Conservation (phyloP, 2,888 invertebrate genomes). For the Heliconius ethilla region DNA sequence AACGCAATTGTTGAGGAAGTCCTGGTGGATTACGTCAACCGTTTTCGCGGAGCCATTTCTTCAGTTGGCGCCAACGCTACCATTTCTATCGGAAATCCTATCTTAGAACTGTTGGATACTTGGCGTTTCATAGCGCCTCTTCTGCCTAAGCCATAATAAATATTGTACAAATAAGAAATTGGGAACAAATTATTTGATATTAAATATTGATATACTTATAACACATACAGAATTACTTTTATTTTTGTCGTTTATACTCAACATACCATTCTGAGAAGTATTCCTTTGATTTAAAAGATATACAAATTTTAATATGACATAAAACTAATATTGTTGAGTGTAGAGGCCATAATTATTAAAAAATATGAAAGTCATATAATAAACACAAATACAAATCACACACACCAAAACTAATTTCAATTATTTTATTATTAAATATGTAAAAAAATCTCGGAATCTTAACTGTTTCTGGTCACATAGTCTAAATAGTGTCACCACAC, state of each 20-base stretch:
- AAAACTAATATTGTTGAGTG: too few species aligned
- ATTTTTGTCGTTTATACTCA: not conserved
- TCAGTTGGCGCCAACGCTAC: constrained; percentile 43
- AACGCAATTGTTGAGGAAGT: constrained; percentile 71
- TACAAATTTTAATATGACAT: too few species aligned
- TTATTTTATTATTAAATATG: not conserved
- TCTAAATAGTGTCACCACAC: constrained; percentile 58
- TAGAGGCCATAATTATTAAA: not conserved
- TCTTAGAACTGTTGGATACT: constrained; percentile 64
- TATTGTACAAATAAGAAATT: not conserved
- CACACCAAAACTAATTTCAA: not conserved
- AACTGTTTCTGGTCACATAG: too few species aligned
- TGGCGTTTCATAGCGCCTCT: constrained; percentile 62
- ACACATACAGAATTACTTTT: not conserved
- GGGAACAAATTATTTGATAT: not conserved
- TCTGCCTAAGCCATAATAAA: constrained; percentile 33
- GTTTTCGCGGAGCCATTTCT: constrained; percentile 67
- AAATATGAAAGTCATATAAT: not conserved
- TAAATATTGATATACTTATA: constrained; percentile 2
- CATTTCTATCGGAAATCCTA: constrained; percentile 55
- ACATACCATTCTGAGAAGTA: not conserved
- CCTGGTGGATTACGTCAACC: constrained; percentile 63
- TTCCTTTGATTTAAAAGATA: not conserved
- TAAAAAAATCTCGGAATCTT: not conserved
- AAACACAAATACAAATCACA: not conserved